Conservation (phyloP, 2,888 invertebrate species). For the Acanthosoma haemorrhoidale region DNA sequence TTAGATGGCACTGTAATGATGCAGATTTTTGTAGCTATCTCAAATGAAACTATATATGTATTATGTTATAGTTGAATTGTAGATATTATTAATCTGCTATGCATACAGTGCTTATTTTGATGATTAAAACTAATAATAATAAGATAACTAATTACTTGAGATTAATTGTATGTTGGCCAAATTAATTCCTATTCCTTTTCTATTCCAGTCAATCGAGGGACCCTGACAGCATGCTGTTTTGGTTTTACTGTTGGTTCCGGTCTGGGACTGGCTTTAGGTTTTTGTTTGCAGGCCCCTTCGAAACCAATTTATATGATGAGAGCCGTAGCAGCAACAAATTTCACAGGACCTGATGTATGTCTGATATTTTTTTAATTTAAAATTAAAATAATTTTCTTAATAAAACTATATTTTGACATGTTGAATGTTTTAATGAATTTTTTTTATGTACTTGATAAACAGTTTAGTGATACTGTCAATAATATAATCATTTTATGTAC, state of each 20-base stretch:
- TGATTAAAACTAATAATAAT: too few relatives aligned
- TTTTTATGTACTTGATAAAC: too few relatives aligned
- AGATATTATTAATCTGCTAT: too few relatives aligned
- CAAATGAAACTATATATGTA: too few relatives aligned
- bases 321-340: conserved; percentile 47
- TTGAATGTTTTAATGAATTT: neutral
- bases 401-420: neutral
- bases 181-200: neutral
- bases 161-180: neutral
- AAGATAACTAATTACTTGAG: too few relatives aligned
- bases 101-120: too few relatives aligned
- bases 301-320: conserved; percentile 46
- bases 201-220: conserved; percentile 44
- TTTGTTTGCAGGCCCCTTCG: conserved; percentile 42
- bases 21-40: too few relatives aligned
- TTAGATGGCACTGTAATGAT: too few relatives aligned
- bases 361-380: neutral
- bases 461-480: too few relatives aligned
- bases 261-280: conserved; percentile 46
- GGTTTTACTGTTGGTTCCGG: conserved; percentile 47
- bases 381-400: neutral
- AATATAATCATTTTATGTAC: neutral
- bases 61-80: too few relatives aligned
- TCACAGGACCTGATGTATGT: conserved; percentile 47
- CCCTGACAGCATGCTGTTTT: conserved; percentile 45